Evolutionary conservation across 2,797 vertebrate genomes (phyloP).

Genomic region (Clarias fuscus): DNA sequence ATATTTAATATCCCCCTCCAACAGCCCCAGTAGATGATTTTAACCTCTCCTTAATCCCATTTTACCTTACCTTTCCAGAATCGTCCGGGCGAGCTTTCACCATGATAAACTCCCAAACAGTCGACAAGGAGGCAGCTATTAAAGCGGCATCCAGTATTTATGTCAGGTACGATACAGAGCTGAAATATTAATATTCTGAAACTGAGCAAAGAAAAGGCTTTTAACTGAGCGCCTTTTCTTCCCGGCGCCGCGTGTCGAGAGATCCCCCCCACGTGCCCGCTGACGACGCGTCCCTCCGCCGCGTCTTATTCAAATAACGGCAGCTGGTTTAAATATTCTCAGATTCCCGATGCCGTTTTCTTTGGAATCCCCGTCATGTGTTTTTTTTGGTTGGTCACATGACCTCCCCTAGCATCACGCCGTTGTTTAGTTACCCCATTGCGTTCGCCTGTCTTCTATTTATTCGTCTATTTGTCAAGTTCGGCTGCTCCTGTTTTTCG

Average conservation of each 20-base stretch:
- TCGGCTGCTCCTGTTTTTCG: neutral
- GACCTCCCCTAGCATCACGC: neutral
- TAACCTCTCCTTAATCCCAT: slow-evolving; percentile 91
- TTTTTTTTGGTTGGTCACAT: slow-evolving; percentile 9
- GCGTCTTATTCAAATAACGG: neutral
- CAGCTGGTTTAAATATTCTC: neutral
- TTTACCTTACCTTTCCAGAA: slow-evolving; percentile 87
- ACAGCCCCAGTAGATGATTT: slow-evolving; percentile 83
- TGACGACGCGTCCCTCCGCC: neutral
- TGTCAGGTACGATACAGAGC: slow-evolving; percentile 75
- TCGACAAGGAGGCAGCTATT: slow-evolving; percentile 76
- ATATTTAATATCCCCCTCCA: slow-evolving; percentile 89
- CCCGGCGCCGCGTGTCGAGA: neutral
- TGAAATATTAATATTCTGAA: slow-evolving; percentile 84
- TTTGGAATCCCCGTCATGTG: neutral
- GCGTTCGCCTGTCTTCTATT: neutral
- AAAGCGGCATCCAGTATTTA: slow-evolving; percentile 76
- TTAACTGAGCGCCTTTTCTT: slow-evolving; percentile 69
- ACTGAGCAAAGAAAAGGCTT: slow-evolving; percentile 81
- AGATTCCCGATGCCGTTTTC: too few species aligned
- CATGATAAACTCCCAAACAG: slow-evolving; percentile 86
- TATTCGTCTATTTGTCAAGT: neutral
- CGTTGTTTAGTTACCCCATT: neutral
- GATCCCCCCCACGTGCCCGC: neutral
- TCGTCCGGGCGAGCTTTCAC: slow-evolving; percentile 76